Conservation (phyloP, 2,888 invertebrate species). For the Tetranychus piercei region DNA sequence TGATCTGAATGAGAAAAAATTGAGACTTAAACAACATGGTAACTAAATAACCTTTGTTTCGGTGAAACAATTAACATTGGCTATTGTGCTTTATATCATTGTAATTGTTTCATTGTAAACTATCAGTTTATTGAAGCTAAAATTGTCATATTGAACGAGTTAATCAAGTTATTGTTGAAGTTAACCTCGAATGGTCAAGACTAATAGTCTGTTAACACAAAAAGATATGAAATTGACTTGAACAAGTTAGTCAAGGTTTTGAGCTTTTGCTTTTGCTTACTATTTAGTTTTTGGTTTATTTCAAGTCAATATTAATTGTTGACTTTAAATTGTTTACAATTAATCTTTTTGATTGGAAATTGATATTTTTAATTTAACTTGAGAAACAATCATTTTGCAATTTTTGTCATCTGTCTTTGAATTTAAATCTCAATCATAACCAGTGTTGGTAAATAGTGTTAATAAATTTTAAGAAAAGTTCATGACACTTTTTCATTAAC, state of each 20-base stretch:
- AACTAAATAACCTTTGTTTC: background rate
- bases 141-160: background rate
- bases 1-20: too few relatives aligned
- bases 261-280: background rate
- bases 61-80: background rate
- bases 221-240: background rate
- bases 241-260: background rate
- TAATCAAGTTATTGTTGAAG: background rate
- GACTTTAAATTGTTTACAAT: background rate
- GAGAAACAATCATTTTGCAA: too few relatives aligned
- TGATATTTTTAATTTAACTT: too few relatives aligned
- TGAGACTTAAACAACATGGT: background rate
- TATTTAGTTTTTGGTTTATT: background rate
- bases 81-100: background rate
- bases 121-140: background rate
- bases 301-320: background rate
- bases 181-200: background rate
- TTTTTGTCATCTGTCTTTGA: too few relatives aligned
- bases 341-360: too few relatives aligned
- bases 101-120: background rate
- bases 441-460: too few relatives aligned
- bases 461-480: too few relatives aligned
- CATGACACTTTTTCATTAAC: too few relatives aligned
- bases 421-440: too few relatives aligned
- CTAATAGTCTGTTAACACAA: background rate